Percentiles rank a stretch among this genome's conserved stretches.
Conservation (phyloP, 2,113 vertebrate genomes). For the Gallinago media region DNA sequence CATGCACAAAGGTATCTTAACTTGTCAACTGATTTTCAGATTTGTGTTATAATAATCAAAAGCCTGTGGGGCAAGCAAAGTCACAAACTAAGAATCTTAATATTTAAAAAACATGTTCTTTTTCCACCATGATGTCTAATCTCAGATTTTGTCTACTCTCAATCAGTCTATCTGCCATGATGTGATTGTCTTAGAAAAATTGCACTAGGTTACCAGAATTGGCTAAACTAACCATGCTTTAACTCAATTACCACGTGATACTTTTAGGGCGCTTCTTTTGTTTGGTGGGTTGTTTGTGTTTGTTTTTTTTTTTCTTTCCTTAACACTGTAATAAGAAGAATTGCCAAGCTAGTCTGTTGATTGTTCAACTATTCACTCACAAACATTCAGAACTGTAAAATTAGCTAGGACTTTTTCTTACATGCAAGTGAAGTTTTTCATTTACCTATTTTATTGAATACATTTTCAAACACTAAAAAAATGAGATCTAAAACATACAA, state of each 20-base stretch:
- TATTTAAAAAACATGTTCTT: neutral
- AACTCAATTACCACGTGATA: neutral
- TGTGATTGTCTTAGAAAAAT: neutral
- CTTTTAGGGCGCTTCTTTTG: rapidly evolving
- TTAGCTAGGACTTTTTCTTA: neutral
- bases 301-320: neutral
- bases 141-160: neutral
- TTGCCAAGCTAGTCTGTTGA: neutral
- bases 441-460: neutral
- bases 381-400: neutral
- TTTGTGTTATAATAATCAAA: neutral
- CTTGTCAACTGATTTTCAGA: neutral
- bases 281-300: neutral
- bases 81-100: neutral
- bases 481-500: neutral
- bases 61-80: neutral
- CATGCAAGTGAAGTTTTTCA: neutral
- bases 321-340: neutral
- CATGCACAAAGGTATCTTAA: neutral
- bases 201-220: neutral
- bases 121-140: neutral
- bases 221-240: neutral
- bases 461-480: neutral
- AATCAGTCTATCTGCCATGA: neutral
- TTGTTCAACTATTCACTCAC: neutral